phyloP scores from a whole-genome alignment of 1,140 invertebrate genomes.

The Acromyrmex heyeri region DNA sequence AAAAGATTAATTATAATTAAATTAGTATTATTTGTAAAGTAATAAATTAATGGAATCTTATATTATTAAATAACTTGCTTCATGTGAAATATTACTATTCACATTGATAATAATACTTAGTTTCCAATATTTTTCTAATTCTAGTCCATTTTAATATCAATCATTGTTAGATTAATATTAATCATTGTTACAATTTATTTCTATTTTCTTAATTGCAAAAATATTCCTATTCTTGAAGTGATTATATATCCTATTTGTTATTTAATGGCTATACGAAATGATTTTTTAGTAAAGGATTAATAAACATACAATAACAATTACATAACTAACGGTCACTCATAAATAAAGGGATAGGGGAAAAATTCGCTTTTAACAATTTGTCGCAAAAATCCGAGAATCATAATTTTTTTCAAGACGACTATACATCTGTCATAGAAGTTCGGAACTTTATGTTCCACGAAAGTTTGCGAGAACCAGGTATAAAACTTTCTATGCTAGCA shows the following conservation, averaged over 20 bases:
- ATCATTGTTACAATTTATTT: not conserved
- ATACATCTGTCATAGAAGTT: slow-evolving; percentile 11
- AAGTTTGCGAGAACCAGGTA: slow-evolving; percentile 14
- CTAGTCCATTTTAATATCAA: not conserved
- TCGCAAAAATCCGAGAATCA: not conserved
- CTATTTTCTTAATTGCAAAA: not conserved
- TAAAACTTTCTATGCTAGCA: slow-evolving; percentile 10
- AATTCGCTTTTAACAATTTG: not conserved
- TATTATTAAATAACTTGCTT: not conserved
- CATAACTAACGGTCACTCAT: not conserved
- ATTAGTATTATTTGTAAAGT: not conserved
- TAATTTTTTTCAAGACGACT: not conserved
- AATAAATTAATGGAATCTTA: not conserved
- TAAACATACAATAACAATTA: not conserved
- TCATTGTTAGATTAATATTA: not conserved
- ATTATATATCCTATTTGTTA: not conserved
- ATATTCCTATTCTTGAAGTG: not conserved
- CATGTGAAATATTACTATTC: not conserved
- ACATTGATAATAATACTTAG: not conserved
- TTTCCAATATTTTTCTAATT: not conserved
- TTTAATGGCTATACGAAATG: not conserved
- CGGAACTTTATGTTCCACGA: not conserved
- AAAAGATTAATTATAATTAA: not conserved
- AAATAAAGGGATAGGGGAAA: too few relatives aligned
- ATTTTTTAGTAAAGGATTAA: not conserved